A percentile compares a stretch with the other conserved stretches of the same genome.
Evolutionary conservation across 1,140 invertebrate species (phyloP).

Genomic region (Brachionus plicatilis): DNA sequence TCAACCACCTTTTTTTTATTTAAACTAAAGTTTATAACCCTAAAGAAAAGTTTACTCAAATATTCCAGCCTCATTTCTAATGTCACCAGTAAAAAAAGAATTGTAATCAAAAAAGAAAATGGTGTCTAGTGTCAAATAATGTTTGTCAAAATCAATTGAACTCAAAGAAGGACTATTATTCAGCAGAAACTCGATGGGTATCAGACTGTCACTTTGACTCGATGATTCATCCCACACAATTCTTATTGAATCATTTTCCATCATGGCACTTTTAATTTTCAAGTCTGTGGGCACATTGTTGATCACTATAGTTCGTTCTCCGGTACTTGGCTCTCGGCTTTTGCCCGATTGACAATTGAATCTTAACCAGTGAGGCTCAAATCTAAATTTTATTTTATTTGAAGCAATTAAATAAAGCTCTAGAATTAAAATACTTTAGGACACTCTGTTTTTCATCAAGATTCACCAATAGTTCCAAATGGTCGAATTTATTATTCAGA

Average conservation of each 20-base stretch:
- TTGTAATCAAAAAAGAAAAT: not conserved
- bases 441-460: not conserved
- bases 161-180: not conserved
- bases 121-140: not conserved
- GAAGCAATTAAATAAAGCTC: not conserved
- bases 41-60: not conserved
- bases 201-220: not conserved
- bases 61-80: not conserved
- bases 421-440: not conserved
- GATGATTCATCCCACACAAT: conserved; percentile 18
- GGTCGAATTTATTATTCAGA: not conserved
- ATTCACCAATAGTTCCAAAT: not conserved
- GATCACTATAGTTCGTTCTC: conserved; percentile 14
- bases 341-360: conserved; percentile 32
- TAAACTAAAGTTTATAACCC: not conserved
- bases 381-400: not conserved
- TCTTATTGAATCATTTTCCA: not conserved
- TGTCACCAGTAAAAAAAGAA: not conserved
- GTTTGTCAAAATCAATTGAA: not conserved
- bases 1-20: not conserved
- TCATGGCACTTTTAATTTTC: not conserved
- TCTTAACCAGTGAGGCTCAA: conserved; percentile 23
- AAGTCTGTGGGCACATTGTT: not conserved
- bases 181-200: not conserved
- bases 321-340: conserved; percentile 16